These are phyloP conservation scores for Virgularia gustaviana DNA, from an alignment of 92 coral and sea anemone genomes.

Conservation along the genomic window DNA sequence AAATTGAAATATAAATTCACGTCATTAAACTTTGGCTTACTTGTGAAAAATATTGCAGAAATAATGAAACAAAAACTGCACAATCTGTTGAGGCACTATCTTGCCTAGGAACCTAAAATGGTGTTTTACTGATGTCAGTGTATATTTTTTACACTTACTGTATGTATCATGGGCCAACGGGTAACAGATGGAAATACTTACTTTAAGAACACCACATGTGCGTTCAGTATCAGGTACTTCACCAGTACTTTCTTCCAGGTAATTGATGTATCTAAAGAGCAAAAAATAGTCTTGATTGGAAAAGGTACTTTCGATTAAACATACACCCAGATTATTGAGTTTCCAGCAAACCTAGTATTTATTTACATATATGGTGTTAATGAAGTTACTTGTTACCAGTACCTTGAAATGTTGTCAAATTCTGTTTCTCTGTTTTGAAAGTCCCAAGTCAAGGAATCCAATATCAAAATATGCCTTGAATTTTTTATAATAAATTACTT, in stretches of 20 bases:
- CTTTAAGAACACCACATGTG: no score
- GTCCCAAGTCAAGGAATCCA: constrained; percentile 31
- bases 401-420: constrained; percentile 11
- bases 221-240: no score
- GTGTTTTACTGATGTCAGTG: no score
- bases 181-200: no score
- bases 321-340: no score
- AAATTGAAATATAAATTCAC: no score
- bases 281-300: not conserved
- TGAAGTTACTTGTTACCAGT: no score
- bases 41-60: constrained; percentile 51
- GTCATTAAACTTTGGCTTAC: no score
- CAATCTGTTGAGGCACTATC: constrained; percentile 45
- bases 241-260: constrained; percentile 40
- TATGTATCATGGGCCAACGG: no score
- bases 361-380: not conserved
- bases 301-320: no score
- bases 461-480: constrained; percentile 13
- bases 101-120: constrained; percentile 3
- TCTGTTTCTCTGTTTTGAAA: not conserved
- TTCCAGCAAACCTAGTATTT: not conserved
- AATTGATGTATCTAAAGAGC: constrained; percentile 32
- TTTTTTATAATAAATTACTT: not conserved
- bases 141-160: no score
- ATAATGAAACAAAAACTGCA: constrained; percentile 51